Evolutionary conservation across 2,797 vertebrate genomes (phyloP).

Genomic region (Liparis tanakae): DNA sequence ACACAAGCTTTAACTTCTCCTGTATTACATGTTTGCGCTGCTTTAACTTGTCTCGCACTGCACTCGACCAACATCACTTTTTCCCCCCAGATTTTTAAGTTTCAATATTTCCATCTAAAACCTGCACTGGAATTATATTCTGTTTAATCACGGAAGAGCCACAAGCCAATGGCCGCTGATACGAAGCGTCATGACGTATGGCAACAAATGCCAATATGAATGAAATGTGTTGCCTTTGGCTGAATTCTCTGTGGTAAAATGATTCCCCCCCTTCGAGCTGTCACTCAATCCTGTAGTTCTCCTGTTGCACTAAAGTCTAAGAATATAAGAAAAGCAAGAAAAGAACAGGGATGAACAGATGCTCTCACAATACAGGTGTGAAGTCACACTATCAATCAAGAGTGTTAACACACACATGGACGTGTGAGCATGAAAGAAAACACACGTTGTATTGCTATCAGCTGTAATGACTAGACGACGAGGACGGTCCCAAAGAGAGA

Average conservation of each 20-base stretch:
- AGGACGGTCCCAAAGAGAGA: not conserved
- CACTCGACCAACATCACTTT: not conserved
- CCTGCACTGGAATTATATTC: not conserved
- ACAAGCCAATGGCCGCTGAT: not conserved
- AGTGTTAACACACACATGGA: not conserved
- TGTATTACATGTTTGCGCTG: not conserved
- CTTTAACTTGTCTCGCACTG: not conserved
- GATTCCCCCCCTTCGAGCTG: not conserved
- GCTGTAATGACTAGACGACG: not conserved
- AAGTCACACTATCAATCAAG: not conserved
- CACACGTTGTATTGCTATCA: not conserved
- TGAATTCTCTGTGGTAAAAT: not conserved
- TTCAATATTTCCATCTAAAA: not conserved
- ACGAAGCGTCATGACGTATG: not conserved
- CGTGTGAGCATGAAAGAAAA: not conserved
- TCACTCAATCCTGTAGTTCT: not conserved
- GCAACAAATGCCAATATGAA: not conserved
- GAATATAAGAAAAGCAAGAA: not conserved
- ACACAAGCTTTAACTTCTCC: no score
- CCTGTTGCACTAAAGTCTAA: not conserved
- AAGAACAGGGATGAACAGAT: not conserved
- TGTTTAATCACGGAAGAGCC: not conserved
- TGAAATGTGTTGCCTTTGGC: not conserved
- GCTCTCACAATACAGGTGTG: not conserved
- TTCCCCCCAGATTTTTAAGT: not conserved